Conservation (phyloP, 2,797 vertebrate genomes). For the Oreochromis mossambicus region DNA sequence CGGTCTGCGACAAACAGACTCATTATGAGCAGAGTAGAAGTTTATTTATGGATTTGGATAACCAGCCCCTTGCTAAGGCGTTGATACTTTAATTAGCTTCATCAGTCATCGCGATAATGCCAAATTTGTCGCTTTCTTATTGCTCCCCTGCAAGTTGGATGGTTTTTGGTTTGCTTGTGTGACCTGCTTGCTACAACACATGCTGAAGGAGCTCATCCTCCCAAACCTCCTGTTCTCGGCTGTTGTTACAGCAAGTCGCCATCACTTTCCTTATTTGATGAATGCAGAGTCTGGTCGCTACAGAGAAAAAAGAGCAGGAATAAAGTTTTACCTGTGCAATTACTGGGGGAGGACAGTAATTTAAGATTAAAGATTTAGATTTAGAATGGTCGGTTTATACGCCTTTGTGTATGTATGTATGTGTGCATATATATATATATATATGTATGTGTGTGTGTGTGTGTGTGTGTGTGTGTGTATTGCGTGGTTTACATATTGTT, state of each 20-base stretch:
- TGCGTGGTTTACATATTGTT: background rate
- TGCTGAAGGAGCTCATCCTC: conserved; percentile 8
- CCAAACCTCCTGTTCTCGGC: background rate
- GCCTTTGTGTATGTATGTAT: background rate
- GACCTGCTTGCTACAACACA: background rate
- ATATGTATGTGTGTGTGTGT: background rate
- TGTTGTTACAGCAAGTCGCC: background rate
- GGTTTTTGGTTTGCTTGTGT: background rate
- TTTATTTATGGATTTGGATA: conserved; percentile 62
- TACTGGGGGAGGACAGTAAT: background rate
- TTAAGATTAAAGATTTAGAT: background rate
- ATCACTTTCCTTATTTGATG: background rate
- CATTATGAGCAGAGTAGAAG: conserved; percentile 37
- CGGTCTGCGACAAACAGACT: conserved; percentile 38
- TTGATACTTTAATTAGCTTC: conserved; percentile 65
- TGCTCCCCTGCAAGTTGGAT: conserved; percentile 32
- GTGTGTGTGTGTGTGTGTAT: background rate
- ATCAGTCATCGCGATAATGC: conserved; percentile 59
- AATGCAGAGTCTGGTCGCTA: background rate
- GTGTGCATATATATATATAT: background rate
- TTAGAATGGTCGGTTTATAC: background rate
- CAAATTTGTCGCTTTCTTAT: conserved; percentile 17
- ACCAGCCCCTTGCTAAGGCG: conserved; percentile 6
- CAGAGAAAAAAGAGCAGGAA: background rate
- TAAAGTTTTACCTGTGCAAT: background rate